A percentile compares a stretch with the other conserved stretches of the same genome.
These are phyloP conservation scores for Takifugu rubripes DNA, from an alignment of 2,797 vertebrate species.

Conservation along the genomic window DNA sequence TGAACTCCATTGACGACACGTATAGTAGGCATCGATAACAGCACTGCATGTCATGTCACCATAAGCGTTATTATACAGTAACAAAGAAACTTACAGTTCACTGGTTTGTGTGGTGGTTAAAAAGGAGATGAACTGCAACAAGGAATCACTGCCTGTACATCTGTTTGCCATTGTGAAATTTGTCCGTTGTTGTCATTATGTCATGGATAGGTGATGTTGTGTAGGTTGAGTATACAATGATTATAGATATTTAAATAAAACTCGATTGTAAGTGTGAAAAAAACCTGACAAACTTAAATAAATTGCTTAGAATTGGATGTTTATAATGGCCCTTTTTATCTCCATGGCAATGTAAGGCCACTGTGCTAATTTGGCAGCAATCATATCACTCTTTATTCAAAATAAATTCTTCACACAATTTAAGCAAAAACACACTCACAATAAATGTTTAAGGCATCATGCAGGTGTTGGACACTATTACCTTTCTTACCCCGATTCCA, in stretches of 20 bases:
- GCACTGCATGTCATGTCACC: conserved; percentile 76
- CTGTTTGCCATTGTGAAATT: conserved; percentile 70
- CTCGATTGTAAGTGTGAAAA: conserved; percentile 75
- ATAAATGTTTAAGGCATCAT: too few species aligned
- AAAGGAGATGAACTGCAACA: conserved; percentile 16
- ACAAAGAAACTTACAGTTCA: conserved; percentile 53
- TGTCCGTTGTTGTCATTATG: conserved; percentile 65
- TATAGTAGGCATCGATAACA: conserved; percentile 53
- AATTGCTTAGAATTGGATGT: conserved; percentile 61
- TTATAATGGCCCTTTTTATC: neutral
- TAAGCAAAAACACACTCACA: too few species aligned
- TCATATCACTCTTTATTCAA: too few species aligned
- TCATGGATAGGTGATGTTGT: conserved; percentile 69
- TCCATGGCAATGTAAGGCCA: neutral
- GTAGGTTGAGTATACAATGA: conserved; percentile 63
- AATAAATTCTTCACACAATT: too few species aligned
- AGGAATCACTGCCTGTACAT: conserved; percentile 63
- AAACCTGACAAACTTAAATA: conserved; percentile 63
- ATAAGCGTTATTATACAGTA: conserved; percentile 67
- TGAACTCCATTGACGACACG: conserved; percentile 58
- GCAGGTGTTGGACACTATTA: too few species aligned
- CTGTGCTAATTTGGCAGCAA: too few species aligned
- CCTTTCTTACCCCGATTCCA: too few species aligned
- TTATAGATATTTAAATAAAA: conserved; percentile 63
- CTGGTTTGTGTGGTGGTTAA: conserved; percentile 51